Conservation (phyloP, 1,140 invertebrate species). For the Aphelinus certus region DNA sequence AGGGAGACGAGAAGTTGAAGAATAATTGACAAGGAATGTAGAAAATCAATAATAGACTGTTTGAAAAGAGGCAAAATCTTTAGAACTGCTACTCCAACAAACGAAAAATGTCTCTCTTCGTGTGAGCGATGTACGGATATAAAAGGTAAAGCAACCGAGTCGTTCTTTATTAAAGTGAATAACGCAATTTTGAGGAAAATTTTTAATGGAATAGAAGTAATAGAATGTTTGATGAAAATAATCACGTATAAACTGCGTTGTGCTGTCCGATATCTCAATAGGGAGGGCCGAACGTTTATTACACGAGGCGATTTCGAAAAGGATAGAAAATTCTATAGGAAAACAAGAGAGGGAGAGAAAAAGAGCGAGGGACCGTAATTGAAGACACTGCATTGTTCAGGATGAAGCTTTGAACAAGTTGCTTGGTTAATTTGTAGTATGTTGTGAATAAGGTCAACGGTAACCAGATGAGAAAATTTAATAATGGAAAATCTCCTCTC, state of each 20-base stretch:
- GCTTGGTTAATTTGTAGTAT: slow-evolving; percentile 15
- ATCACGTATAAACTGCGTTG: slow-evolving; percentile 8
- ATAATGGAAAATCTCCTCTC: too few species aligned
- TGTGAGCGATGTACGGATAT: slow-evolving; percentile 49
- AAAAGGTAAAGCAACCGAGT: slow-evolving; percentile 52
- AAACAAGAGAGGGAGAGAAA: slow-evolving; percentile 29
- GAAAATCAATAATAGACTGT: slow-evolving; percentile 47
- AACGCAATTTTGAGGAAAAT: slow-evolving; percentile 32
- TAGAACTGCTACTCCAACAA: slow-evolving; percentile 29
- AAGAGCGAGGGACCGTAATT: slow-evolving; percentile 39
- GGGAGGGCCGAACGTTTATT: slow-evolving; percentile 63
- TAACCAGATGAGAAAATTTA: too few species aligned
- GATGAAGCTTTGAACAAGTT: slow-evolving; percentile 6
- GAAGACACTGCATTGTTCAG: background rate
- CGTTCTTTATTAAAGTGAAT: slow-evolving; percentile 56
- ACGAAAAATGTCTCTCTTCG: slow-evolving; percentile 59
- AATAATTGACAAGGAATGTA: slow-evolving; percentile 35
- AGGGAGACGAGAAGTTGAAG: background rate
- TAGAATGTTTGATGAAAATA: slow-evolving; percentile 19
- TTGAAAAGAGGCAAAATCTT: slow-evolving; percentile 53
- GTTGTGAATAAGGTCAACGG: slow-evolving; percentile 23
- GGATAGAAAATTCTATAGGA: slow-evolving; percentile 40
- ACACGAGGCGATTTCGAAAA: slow-evolving; percentile 42
- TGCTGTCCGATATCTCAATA: slow-evolving; percentile 57
- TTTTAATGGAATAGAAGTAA: slow-evolving; percentile 47